Conservation (phyloP, 1,140 invertebrate species). For the Diachasmimorpha longicaudata region DNA sequence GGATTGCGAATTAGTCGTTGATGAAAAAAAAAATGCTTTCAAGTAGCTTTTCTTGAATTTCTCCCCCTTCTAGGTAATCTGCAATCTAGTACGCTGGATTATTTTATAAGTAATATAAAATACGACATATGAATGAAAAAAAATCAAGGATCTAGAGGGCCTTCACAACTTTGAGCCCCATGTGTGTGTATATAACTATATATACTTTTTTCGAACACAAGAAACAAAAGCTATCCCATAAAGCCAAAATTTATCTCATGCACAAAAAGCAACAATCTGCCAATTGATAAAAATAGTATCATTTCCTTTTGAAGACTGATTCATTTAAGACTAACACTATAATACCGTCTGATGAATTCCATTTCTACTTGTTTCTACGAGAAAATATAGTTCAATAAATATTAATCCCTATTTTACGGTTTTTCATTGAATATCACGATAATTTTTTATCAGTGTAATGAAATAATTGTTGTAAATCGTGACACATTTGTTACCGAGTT, state of each 20-base stretch:
- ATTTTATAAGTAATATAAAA: slow-evolving; percentile 14
- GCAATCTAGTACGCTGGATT: slow-evolving; percentile 62
- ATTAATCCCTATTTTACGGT: background rate
- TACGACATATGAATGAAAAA: background rate
- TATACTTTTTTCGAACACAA: background rate
- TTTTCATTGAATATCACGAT: slow-evolving; percentile 13
- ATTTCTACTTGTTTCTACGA: background rate
- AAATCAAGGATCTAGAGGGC: background rate
- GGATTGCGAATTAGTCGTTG: slow-evolving; percentile 38
- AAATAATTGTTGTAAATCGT: background rate
- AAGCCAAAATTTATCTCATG: background rate
- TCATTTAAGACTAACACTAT: slow-evolving; percentile 23
- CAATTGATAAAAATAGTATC: background rate
- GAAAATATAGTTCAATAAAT: background rate
- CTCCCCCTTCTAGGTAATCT: slow-evolving; percentile 40
- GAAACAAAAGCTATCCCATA: background rate
- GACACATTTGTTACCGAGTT: background rate
- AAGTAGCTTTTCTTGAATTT: slow-evolving; percentile 34
- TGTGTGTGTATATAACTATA: background rate
- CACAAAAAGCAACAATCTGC: background rate
- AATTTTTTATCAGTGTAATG: background rate
- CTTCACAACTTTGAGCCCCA: background rate
- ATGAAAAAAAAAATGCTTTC: slow-evolving; percentile 45
- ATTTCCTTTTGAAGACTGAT: slow-evolving; percentile 26
- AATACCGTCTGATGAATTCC: background rate